Evolutionary conservation across 2,113 vertebrate genomes (phyloP), one percentile per base, ranked within the genome.

Genomic region (Aplodontia rufa): DNA sequence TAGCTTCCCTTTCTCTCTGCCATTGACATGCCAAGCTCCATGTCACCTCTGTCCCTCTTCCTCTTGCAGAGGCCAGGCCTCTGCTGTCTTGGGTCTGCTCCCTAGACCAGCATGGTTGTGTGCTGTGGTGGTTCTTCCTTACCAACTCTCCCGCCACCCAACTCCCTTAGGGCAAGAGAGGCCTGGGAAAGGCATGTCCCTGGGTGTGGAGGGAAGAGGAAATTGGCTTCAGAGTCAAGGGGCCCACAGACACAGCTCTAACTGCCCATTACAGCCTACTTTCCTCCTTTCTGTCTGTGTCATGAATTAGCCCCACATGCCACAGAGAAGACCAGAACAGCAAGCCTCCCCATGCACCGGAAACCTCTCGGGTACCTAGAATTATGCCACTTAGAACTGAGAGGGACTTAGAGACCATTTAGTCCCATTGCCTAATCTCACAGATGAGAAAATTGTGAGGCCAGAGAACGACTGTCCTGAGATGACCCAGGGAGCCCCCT

Each of bases 251-350:
- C 45, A 32, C 24, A 10, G 12, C 71, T 92, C n/a, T 53, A 24
- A 71, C 42, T 58, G 75, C 32, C 58, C 11, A 49, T 79, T 66
- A 78, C n/a, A 88, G 55, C 19, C 51, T 74, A 19, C 64, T 87
- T 88, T 74, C 71, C 30, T 91, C 64, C 66, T 91, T 93, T 62
- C 82, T 95, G 79, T 83, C 49, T 80, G 71, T 66, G 51, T 85
- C 26, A 35, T 60, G 60, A 88, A 62, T 97, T 66, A 91, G 84
- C 66, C 58, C 13, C 19, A 10, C 0, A 1, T 20, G 40, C 78
- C 0, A 1, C 66, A 80, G 58, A 92, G 49, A 81, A 53, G 72
- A 93, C 1, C 84, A 75, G 53, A 40, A n/a, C 13, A 22, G 78
- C 19, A 64, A 53, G 53, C 40, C 28, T 72, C 30, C 17, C 20